phyloP scores from a whole-genome alignment of 2,797 vertebrate species.

The Myotis myotis region DNA sequence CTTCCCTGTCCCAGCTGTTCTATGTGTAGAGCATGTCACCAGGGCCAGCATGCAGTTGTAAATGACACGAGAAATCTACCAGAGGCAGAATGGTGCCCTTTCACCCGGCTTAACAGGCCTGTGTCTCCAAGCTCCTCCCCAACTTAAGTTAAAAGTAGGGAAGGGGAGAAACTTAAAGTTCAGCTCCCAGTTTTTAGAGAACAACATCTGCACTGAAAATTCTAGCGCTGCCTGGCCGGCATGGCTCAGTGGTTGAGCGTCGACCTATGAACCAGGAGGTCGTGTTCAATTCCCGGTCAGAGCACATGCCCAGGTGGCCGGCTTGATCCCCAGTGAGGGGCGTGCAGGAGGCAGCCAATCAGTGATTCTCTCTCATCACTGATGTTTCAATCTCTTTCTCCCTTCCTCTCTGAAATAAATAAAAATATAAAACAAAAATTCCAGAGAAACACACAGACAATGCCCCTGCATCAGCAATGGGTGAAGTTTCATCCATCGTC shows the following conservation, averaged over 20 bases:
- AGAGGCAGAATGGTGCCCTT: fast-evolving
- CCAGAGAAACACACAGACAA: neutral
- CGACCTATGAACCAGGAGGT: no score
- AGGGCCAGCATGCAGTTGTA: fast-evolving
- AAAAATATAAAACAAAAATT: neutral
- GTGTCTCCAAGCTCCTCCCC: neutral
- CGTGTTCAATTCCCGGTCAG: no score
- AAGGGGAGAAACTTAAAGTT: neutral
- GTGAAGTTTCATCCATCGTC: neutral
- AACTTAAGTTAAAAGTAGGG: neutral
- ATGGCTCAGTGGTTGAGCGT: no score
- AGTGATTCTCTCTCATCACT: no score
- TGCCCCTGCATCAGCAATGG: no score
- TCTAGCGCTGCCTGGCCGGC: neutral
- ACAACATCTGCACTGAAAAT: neutral
- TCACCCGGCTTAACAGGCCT: neutral
- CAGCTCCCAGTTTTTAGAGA: neutral
- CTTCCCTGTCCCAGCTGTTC: neutral
- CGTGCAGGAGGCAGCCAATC: no score
- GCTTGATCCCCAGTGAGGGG: no score
- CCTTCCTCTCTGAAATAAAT: no score
- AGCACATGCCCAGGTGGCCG: no score
- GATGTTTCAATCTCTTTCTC: no score
- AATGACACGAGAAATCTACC: neutral
- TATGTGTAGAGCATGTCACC: neutral